Conservation (phyloP, 2,797 vertebrate species). For the Neosilurus mollespiculum region DNA sequence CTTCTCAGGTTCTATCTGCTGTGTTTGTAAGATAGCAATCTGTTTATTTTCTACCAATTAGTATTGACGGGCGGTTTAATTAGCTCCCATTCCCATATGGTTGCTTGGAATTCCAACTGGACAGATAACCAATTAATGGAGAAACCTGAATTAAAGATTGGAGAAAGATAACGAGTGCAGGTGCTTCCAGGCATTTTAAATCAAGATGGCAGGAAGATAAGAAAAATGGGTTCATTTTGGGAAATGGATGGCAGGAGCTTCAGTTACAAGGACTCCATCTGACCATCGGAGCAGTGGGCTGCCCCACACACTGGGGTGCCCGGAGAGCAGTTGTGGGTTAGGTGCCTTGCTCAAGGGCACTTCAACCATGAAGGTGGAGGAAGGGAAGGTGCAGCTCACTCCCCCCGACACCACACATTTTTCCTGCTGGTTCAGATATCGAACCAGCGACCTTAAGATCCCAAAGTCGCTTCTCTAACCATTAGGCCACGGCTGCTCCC, state of each 20-base stretch:
- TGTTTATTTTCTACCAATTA: background rate
- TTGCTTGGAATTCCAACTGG: background rate
- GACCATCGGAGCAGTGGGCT: too few relatives aligned
- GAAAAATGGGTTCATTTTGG: background rate
- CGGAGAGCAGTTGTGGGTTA: too few relatives aligned
- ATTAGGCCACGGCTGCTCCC: too few relatives aligned
- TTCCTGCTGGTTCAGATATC: too few relatives aligned
- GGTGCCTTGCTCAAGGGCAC: too few relatives aligned
- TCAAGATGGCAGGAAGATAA: background rate
- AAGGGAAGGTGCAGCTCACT: too few relatives aligned
- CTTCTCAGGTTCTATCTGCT: background rate
- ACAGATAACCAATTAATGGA: background rate
- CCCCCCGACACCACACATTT: too few relatives aligned
- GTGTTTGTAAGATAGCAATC: background rate
- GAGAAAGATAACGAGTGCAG: background rate
- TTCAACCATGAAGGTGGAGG: too few relatives aligned
- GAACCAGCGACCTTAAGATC: too few relatives aligned
- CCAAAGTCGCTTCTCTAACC: too few relatives aligned
- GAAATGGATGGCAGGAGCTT: background rate
- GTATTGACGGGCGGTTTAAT: background rate
- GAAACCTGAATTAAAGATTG: background rate
- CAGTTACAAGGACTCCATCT: background rate
- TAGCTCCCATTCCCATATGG: background rate
- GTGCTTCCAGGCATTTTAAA: background rate
- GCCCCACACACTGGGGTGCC: too few relatives aligned